These are phyloP conservation scores for Nebria brevicollis DNA, from an alignment of 2,888 invertebrate species.

Conservation along the genomic window DNA sequence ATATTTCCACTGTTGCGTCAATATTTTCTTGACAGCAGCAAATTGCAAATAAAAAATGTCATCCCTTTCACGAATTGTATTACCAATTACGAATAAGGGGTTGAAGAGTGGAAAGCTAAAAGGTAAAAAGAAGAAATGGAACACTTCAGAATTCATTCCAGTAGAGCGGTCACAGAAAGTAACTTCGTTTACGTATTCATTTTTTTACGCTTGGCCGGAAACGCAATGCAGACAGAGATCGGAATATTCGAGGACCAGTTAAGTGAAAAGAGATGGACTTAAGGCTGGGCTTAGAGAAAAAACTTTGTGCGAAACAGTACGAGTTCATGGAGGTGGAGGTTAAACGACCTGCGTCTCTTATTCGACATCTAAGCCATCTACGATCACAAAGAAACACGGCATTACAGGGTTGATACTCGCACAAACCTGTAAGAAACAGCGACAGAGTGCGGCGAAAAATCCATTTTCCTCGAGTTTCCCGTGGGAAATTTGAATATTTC, in stretches of 20 bases:
- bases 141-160: conserved; percentile 38
- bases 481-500: conserved; percentile 61
- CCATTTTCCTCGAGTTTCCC: conserved; percentile 48
- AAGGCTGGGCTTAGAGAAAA: not conserved
- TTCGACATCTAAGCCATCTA: conserved; percentile 28
- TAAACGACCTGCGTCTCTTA: conserved; percentile 18
- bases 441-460: conserved; percentile 31
- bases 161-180: conserved; percentile 27
- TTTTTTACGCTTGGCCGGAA: conserved; percentile 26
- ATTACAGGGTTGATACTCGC: conserved; percentile 14
- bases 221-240: not conserved
- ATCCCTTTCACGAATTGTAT: conserved; percentile 22
- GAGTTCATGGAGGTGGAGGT: conserved; percentile 3
- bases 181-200: conserved; percentile 34
- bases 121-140: conserved; percentile 21
- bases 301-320: not conserved
- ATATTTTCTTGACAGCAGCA: conserved; percentile 28
- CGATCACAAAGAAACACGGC: conserved; percentile 32
- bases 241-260: not conserved
- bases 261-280: not conserved
- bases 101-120: conserved; percentile 22
- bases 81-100: conserved; percentile 27
- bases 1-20: conserved; percentile 43
- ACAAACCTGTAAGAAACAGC: conserved; percentile 36
- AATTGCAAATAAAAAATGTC: conserved; percentile 27